Conservation (phyloP, 1,140 invertebrate species). For the Parapsyche elsis region DNA sequence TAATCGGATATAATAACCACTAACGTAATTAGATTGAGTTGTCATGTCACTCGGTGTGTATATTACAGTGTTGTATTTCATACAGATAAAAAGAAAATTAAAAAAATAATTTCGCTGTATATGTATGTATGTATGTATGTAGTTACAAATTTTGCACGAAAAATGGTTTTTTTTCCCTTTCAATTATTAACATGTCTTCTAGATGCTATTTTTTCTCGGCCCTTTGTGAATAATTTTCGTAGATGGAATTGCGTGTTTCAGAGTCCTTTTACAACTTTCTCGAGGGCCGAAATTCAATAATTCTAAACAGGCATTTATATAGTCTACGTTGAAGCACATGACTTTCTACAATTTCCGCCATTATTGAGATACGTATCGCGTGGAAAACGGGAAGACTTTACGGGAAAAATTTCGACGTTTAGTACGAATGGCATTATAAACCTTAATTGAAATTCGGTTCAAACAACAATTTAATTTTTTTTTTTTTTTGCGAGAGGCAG, state of each 20-base stretch:
- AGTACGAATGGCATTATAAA: slow-evolving; percentile 6
- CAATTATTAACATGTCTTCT: neutral
- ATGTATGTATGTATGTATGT: neutral
- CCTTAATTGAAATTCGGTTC: neutral
- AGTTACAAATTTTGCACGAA: neutral
- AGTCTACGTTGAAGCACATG: neutral
- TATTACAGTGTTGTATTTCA: neutral
- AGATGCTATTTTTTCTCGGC: neutral
- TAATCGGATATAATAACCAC: neutral
- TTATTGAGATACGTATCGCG: slow-evolving; percentile 12
- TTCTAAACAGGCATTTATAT: slow-evolving; percentile 2
- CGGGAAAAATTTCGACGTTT: neutral
- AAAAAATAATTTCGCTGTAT: neutral
- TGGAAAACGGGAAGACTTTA: neutral
- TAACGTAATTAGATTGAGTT: slow-evolving; percentile 22
- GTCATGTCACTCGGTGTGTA: neutral
- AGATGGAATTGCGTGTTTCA: neutral
- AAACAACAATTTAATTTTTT: too few relatives aligned
- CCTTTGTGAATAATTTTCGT: neutral
- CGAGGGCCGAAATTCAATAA: slow-evolving; percentile 6
- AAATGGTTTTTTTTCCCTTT: neutral
- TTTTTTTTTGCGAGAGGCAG: too few relatives aligned
- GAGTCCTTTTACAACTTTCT: slow-evolving; percentile 13
- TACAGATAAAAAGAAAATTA: neutral
- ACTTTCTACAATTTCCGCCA: slow-evolving; percentile 9